Conservation (phyloP, 2,113 vertebrate species). For the Egretta garzetta region DNA sequence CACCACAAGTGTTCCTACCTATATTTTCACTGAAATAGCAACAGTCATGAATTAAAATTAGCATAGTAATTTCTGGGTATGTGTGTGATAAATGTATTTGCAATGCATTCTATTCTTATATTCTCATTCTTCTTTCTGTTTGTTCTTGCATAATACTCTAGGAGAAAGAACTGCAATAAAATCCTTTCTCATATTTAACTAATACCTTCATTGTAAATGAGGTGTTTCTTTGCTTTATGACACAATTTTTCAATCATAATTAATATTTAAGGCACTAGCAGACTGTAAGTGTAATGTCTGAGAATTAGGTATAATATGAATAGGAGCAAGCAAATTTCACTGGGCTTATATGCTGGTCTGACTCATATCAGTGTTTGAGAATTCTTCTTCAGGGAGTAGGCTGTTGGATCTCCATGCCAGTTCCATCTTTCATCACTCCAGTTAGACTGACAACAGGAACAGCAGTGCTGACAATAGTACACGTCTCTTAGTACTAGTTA, state of each 20-base stretch:
- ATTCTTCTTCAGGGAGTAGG: background rate
- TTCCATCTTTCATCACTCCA: background rate
- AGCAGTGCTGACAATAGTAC: background rate
- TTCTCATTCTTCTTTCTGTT: background rate
- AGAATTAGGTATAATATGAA: background rate
- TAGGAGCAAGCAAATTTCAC: background rate
- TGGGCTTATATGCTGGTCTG: background rate
- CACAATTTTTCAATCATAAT: background rate
- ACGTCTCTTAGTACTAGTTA: background rate
- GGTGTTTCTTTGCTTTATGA: background rate
- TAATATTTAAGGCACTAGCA: background rate
- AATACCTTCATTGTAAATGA: background rate
- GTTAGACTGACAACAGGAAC: background rate
- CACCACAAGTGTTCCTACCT: background rate
- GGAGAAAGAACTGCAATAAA: background rate
- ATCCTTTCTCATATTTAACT: background rate
- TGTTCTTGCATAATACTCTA: background rate
- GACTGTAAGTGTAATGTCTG: background rate
- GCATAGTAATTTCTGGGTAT: background rate
- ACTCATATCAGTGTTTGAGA: background rate
- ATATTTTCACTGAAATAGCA: background rate
- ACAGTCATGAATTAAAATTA: background rate
- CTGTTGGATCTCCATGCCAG: background rate
- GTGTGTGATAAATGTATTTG: background rate
- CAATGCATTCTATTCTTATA: background rate